Evolutionary conservation across 2,113 vertebrate species (phyloP).

Genomic region (Daphoenositta chrysoptera): DNA sequence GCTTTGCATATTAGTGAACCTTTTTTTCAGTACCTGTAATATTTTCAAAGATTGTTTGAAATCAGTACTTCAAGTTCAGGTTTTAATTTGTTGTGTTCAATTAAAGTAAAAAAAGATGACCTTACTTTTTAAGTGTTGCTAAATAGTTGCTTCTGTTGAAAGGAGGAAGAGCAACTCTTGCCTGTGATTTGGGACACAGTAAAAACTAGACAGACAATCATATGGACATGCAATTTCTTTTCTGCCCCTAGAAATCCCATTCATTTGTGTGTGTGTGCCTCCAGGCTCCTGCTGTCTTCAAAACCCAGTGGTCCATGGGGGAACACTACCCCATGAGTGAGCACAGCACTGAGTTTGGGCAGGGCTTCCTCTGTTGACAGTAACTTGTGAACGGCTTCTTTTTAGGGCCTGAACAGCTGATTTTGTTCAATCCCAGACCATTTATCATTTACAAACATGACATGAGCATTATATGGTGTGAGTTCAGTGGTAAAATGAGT

Average conservation of each 20-base stretch:
- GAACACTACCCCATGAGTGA: not conserved
- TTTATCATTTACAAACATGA: not conserved
- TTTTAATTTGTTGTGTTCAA: not conserved
- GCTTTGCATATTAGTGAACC: not conserved
- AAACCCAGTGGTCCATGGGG: accelerated
- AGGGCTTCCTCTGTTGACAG: not conserved
- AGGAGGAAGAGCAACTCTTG: not conserved
- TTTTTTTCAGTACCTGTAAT: not conserved
- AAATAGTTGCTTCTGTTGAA: not conserved
- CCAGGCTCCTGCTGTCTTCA: not conserved
- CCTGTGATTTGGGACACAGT: not conserved
- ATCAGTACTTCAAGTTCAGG: not conserved
- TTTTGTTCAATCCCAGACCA: not conserved
- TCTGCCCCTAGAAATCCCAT: not conserved
- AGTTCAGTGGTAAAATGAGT: not conserved
- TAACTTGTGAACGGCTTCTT: not conserved
- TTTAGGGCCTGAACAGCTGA: not conserved
- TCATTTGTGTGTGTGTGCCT: not conserved
- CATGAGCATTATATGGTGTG: not conserved
- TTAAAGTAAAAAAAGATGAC: not conserved
- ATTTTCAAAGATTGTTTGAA: slow-evolving; percentile 17
- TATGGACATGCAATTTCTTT: not conserved
- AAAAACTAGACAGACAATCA: not conserved
- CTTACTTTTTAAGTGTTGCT: not conserved
- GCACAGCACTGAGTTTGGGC: not conserved